phyloP scores from a whole-genome alignment of 2,797 vertebrate species.

The Calcarius lapponicus region DNA sequence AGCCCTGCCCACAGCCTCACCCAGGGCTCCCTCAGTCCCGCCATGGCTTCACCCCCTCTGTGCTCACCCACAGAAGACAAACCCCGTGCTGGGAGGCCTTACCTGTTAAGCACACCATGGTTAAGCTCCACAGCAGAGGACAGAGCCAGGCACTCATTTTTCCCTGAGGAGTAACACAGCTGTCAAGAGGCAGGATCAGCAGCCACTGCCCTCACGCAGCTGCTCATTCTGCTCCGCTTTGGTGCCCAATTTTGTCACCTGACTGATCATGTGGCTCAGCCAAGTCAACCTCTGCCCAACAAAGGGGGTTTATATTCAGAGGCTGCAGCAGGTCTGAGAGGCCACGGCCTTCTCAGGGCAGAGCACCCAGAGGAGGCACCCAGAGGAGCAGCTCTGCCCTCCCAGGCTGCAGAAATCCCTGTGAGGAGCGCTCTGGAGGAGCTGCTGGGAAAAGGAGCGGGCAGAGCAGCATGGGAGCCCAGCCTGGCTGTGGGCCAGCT shows the following conservation, averaged over 20 bases:
- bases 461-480: neutral
- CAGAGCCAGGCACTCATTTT: conserved; percentile 39
- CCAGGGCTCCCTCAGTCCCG: fast-evolving
- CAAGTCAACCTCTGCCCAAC: neutral
- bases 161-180: neutral
- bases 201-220: neutral
- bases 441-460: neutral
- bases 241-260: conserved; percentile 51
- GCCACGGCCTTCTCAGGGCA: fast-evolving
- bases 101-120: conserved; percentile 33
- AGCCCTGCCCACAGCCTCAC: neutral
- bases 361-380: fast-evolving
- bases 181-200: neutral
- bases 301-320: neutral
- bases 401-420: fast-evolving
- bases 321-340: neutral
- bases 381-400: neutral
- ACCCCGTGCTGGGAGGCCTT: fast-evolving
- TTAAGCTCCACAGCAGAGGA: conserved; percentile 34
- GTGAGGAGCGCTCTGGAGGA: neutral
- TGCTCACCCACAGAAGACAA: neutral
- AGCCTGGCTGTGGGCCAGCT: conserved; percentile 5
- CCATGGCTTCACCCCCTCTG: fast-evolving
- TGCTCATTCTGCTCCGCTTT: neutral
- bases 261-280: conserved; percentile 63